Evolutionary conservation across 2,797 vertebrate genomes (phyloP), one percentile per base, ranked within the genome.

Genomic region (Hypotaenidia okinawae): DNA sequence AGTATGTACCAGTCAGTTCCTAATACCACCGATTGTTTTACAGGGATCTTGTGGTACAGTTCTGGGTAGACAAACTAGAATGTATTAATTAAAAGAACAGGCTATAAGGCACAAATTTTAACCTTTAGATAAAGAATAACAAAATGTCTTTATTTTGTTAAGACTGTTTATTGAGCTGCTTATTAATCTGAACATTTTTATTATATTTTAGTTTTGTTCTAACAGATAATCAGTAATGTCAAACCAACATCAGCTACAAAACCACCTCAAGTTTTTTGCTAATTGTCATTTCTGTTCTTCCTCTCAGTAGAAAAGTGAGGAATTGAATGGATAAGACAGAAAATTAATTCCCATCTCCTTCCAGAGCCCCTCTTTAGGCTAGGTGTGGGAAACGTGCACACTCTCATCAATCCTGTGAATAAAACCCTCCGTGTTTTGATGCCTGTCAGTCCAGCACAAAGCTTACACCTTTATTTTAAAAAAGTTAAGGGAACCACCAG

Each of bases 321-420:
- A 94, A 90, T 67, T 72, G 68, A 93, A 83, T 78, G 54, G 37
- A 49, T 87, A 74, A 84, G 90, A 39, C 16, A 64, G 57, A 83
- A 92, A 69, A 94, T 85, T 5, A 95, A 87, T 82, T 93, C n/a
- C 45, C 11, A 13, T 80, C 78, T 87, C 74, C 41, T 93, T 88
- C 61, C 63, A 70, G 80, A 67, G 39, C n/a, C 27, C n/a, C 27
- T 87, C 32, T 89, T 45, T 82, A 78, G 75, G 62, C 58, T 85
- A 61, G 61, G 15, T 90, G 61, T 79, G 68, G 61, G 70, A 81
- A 82, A 57, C 28, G 15, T 32, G 33, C 27, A 23, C 2, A 8
- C 45, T 93, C 82, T 78, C 75, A 67, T 68, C 80, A 82, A 3
- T 91, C 24, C 74, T 87, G 39, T 70, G 74, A 74, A 83, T 90